Conservation (phyloP, 2,113 vertebrate genomes). For the Alligator mississippiensis region DNA sequence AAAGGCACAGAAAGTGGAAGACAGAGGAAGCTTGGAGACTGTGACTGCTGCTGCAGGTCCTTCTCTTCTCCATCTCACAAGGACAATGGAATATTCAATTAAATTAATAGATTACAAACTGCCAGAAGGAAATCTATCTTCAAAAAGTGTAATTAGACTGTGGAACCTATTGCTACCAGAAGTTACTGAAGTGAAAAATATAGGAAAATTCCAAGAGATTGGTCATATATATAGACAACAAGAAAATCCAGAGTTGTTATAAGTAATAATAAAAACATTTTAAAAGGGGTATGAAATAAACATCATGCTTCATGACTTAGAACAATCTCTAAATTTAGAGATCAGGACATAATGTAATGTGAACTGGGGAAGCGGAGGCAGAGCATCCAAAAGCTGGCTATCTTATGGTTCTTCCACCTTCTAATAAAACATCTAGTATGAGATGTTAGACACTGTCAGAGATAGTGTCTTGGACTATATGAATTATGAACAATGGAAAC, state of each 20-base stretch:
- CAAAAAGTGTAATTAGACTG: not conserved
- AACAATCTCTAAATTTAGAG: not conserved
- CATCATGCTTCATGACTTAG: not conserved
- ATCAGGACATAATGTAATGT: not conserved
- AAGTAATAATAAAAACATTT: not conserved
- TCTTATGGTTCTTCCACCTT: not conserved
- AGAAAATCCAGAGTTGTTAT: not conserved
- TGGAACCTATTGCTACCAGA: not conserved
- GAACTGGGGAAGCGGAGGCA: not conserved
- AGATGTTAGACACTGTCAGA: not conserved
- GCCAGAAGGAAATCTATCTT: not conserved
- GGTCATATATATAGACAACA: not conserved
- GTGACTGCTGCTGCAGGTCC: too few relatives aligned
- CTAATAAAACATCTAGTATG: not conserved
- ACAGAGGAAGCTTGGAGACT: too few relatives aligned
- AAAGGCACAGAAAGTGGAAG: too few relatives aligned
- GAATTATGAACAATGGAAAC: too few relatives aligned
- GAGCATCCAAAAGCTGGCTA: not conserved
- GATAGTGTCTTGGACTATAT: not conserved
- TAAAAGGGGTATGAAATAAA: not conserved
- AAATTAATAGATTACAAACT: not conserved
- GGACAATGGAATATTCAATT: not conserved
- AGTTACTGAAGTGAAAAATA: not conserved
- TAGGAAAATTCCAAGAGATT: constrained; percentile 15
- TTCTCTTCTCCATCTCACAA: not conserved